A percentile compares a stretch with the other conserved stretches of the same genome.
Conservation (phyloP, 1,140 invertebrate species). For the Lasioglossum baleicum region DNA sequence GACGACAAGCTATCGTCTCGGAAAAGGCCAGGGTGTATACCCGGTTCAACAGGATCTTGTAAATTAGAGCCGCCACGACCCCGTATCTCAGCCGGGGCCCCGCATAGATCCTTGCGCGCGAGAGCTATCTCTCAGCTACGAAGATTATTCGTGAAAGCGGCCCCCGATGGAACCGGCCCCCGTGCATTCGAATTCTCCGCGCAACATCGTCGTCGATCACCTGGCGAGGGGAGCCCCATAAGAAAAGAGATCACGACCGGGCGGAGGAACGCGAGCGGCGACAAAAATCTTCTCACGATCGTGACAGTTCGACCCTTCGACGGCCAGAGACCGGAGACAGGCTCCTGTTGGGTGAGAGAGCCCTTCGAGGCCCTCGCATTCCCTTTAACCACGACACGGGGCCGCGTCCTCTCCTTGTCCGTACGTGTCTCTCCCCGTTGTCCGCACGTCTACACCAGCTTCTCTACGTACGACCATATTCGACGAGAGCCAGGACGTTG, state of each 20-base stretch:
- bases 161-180: background rate
- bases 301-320: constrained; percentile 25
- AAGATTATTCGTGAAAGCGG: constrained; percentile 33
- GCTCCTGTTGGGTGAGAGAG: constrained; percentile 31
- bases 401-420: constrained; percentile 52
- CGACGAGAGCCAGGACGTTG: constrained; percentile 64
- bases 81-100: background rate
- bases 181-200: constrained; percentile 7
- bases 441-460: constrained; percentile 19
- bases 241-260: constrained; percentile 38
- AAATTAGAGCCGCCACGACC: background rate
- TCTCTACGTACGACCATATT: constrained; percentile 52
- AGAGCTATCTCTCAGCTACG: background rate
- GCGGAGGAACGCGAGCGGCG: constrained; percentile 20
- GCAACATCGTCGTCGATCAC: constrained; percentile 26
- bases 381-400: constrained; percentile 28
- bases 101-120: constrained; percentile 8
- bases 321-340: constrained; percentile 12
- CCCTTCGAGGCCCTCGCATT: constrained; percentile 13
- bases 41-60: constrained; percentile 1
- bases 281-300: constrained; percentile 53
- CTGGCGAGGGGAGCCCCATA: background rate
- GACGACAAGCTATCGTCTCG: background rate
- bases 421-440: constrained; percentile 31
- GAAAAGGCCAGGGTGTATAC: background rate